Evolutionary conservation across 2,888 invertebrate genomes (phyloP), one percentile per base, ranked within the genome.

Genomic region (Harpalus rufipes): DNA sequence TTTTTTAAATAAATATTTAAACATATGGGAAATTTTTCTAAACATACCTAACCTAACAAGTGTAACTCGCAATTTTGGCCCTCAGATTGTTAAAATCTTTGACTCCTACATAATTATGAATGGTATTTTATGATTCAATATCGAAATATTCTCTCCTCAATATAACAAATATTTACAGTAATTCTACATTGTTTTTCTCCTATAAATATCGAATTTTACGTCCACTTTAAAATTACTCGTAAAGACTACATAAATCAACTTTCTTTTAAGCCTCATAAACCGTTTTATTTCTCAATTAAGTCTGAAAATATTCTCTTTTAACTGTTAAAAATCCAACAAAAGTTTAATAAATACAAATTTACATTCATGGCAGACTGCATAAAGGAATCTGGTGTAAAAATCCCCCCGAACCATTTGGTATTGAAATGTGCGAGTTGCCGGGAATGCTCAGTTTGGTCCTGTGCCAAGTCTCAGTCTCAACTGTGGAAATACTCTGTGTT

Each of bases 391-490:
- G n/a, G 68, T 68, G 25, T 68, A 68, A 32, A 68, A 68, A 68
- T n/a, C 68, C 25, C 32, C n/a, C 68, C 32, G 32, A 39, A 63
- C 68, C 72, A 74, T 74, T 74, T 74, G 72, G 72, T 74, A 74
- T 68, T 39, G 68, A 68, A 68, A 68, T 39, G 68, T 74, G 44
- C 44, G 18, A 8, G 16, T 74, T 32, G 32, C 32, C 25, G 2
- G 32, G 68, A 68, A 68, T 68, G 68, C n/a, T 32, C n/a, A 25
- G n/a, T 74, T 32, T 74, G 72, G 72, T 74, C 10, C 51, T 4
- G 51, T 74, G 72, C 72, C 72, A 74, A 74, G 25, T n/a, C 14
- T 74, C 10, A 7, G 41, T n/a, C 16, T 21, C 41, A 39, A n/a
- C 25, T 74, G 44, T 74, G 72, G 72, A 74, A 74, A 74, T 74